These are phyloP conservation scores for Microplitis demolitor DNA, from an alignment of 1,140 invertebrate species.

Conservation along the genomic window DNA sequence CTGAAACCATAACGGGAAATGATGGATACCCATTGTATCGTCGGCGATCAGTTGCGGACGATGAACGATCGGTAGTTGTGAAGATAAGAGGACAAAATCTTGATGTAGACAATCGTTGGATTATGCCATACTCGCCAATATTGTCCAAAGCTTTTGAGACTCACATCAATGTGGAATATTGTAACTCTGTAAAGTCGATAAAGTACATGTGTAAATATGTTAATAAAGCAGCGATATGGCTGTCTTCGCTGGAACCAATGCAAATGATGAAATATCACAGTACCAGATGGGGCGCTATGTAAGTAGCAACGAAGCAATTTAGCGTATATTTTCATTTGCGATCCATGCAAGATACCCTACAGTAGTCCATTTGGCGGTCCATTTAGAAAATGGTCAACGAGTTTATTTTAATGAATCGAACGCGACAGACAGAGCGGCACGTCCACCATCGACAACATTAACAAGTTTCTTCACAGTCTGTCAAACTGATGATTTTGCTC, in stretches of 20 bases:
- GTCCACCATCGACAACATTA: constrained; percentile 30
- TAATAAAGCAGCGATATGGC: constrained; percentile 41
- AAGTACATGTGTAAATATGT: constrained; percentile 39
- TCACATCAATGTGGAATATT: constrained; percentile 43
- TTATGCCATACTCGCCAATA: constrained; percentile 63
- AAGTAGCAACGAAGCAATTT: constrained; percentile 56
- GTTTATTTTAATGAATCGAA: constrained; percentile 43
- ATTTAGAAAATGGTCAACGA: constrained; percentile 53
- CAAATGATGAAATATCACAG: constrained; percentile 40
- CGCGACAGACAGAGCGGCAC: neutral
- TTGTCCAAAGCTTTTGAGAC: constrained; percentile 58
- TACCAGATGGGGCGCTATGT: constrained; percentile 43
- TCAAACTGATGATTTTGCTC: neutral
- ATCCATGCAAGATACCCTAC: constrained; percentile 55
- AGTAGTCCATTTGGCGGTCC: constrained; percentile 53
- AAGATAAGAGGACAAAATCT: neutral
- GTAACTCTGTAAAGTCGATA: constrained; percentile 35
- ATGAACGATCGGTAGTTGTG: constrained; percentile 27
- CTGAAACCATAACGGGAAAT: constrained; percentile 47
- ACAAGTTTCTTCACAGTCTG: constrained; percentile 45
- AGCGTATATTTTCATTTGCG: constrained; percentile 55
- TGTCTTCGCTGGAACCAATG: constrained; percentile 29
- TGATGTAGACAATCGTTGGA: constrained; percentile 58
- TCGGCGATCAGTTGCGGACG: constrained; percentile 26
- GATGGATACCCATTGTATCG: constrained; percentile 50